A percentile compares a stretch with the other conserved stretches of the same genome.
These are phyloP conservation scores for Tinea pellionella DNA, from an alignment of 2,888 invertebrate species.

Conservation along the genomic window DNA sequence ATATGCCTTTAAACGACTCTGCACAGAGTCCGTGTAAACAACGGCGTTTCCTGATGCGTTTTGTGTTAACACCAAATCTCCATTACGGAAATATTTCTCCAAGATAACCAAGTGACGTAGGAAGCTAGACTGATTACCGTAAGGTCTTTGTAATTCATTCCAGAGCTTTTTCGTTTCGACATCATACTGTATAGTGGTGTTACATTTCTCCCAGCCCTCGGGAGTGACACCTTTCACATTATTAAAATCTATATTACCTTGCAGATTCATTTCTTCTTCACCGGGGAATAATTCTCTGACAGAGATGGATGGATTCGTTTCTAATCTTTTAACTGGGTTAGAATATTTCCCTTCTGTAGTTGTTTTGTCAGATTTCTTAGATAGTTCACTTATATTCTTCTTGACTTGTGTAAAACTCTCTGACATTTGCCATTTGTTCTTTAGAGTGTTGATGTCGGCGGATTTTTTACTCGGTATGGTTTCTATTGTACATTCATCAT, in stretches of 20 bases:
- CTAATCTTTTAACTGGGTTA: constrained; percentile 75
- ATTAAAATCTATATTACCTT: constrained; percentile 80
- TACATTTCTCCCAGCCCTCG: constrained; percentile 87
- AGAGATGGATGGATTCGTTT: constrained; percentile 84
- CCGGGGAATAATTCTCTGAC: constrained; percentile 85
- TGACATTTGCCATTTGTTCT: constrained; percentile 64
- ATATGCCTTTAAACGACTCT: constrained; percentile 81
- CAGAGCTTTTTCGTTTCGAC: constrained; percentile 83
- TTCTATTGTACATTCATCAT: constrained; percentile 72
- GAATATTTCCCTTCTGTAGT: constrained; percentile 58
- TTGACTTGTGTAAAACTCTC: constrained; percentile 64
- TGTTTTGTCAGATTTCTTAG: constrained; percentile 51
- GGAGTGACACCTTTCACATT: constrained; percentile 79
- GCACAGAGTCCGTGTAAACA: constrained; percentile 83
- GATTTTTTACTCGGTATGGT: constrained; percentile 60
- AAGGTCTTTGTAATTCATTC: constrained; percentile 86
- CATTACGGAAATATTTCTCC: constrained; percentile 86
- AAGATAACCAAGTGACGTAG: constrained; percentile 82
- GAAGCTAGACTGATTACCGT: constrained; percentile 89
- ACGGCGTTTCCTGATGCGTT: constrained; percentile 80
- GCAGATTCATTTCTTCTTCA: constrained; percentile 83
- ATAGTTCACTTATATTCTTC: constrained; percentile 58
- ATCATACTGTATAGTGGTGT: constrained; percentile 83
- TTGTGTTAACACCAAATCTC: constrained; percentile 79
- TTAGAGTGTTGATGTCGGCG: constrained; percentile 57